Percentiles rank a stretch among this genome's conserved stretches.
These are phyloP conservation scores for Melanerpes formicivorus DNA, from an alignment of 2,113 vertebrate species.

Conservation along the genomic window DNA sequence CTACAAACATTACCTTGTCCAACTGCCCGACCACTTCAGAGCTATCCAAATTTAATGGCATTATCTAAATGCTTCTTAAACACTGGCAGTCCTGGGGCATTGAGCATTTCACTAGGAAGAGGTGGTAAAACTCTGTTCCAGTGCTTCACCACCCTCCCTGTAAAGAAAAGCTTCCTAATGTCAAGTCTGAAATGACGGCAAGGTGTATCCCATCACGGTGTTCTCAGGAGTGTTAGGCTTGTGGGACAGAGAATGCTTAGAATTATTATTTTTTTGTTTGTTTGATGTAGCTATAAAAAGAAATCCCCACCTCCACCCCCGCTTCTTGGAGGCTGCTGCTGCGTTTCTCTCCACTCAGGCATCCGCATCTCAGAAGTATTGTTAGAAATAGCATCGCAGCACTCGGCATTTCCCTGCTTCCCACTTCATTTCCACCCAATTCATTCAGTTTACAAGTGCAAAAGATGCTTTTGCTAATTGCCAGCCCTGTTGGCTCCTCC, in stretches of 20 bases:
- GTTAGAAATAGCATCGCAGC: rapidly evolving
- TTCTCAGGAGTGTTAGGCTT: not conserved
- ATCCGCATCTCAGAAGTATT: not conserved
- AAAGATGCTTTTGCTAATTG: conserved; percentile 42
- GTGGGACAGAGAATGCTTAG: not conserved
- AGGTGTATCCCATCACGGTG: not conserved
- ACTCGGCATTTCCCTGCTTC: not conserved
- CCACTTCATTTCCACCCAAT: not conserved
- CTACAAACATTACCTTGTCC: not conserved
- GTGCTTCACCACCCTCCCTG: not conserved
- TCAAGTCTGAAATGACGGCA: not conserved
- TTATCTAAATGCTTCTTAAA: not conserved
- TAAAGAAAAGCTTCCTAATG: not conserved
- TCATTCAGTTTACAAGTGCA: not conserved
- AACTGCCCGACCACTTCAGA: rapidly evolving
- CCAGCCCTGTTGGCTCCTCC: not conserved
- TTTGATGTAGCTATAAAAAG: not conserved
- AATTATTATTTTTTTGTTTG: not conserved
- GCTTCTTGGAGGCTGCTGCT: not conserved
- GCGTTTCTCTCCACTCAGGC: not conserved
- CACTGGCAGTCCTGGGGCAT: too few species aligned
- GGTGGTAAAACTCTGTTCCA: too few species aligned
- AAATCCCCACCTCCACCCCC: not conserved
- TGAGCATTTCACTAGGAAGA: not conserved
- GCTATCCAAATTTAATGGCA: not conserved